phyloP scores from a whole-genome alignment of 2,113 vertebrate genomes.

The Scolopax mira region DNA sequence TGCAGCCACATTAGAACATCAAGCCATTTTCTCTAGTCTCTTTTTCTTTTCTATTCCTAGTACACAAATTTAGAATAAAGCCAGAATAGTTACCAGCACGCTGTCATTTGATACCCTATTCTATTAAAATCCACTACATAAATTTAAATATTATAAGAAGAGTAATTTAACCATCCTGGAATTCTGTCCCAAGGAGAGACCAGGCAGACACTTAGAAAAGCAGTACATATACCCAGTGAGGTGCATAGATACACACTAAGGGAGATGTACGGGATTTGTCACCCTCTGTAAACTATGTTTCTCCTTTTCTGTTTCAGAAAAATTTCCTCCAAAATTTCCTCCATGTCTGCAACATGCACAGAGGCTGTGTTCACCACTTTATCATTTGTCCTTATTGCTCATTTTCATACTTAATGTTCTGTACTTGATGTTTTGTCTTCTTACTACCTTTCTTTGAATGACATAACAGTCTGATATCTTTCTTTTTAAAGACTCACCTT shows the following conservation, averaged over 20 bases:
- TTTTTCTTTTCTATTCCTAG: neutral
- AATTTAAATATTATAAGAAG: neutral
- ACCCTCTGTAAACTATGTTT: neutral
- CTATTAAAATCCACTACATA: neutral
- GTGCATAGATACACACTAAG: fast-evolving
- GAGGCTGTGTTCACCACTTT: neutral
- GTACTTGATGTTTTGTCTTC: neutral
- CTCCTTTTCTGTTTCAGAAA: neutral
- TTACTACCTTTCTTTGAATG: neutral
- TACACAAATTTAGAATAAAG: neutral
- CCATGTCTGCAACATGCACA: neutral
- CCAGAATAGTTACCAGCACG: neutral
- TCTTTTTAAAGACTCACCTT: neutral
- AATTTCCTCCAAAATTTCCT: neutral
- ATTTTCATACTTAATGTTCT: neutral
- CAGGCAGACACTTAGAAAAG: neutral
- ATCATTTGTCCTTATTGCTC: neutral
- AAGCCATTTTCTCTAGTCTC: neutral
- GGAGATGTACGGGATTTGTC: neutral
- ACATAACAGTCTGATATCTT: neutral
- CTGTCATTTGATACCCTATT: neutral
- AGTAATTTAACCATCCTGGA: neutral
- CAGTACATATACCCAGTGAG: neutral
- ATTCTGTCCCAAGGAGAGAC: neutral
- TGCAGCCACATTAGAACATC: neutral